Evolutionary conservation across 2,113 vertebrate genomes (phyloP).

Genomic region (Aptenodytes forsteri): DNA sequence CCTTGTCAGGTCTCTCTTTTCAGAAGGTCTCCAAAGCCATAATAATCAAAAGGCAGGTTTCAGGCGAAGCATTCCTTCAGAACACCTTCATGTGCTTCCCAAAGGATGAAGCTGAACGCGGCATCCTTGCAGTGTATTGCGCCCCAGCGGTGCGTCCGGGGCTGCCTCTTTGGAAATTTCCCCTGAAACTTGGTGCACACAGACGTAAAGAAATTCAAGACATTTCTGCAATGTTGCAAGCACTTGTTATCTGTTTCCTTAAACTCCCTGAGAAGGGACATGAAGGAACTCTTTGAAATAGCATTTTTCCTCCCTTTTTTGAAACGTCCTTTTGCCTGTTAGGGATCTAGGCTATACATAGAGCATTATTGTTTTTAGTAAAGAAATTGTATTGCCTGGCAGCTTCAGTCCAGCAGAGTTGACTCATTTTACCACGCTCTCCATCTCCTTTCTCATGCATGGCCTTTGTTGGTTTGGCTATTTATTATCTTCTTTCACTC

Average conservation of each 20-base stretch:
- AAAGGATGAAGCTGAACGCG: not conserved
- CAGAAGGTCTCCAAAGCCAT: constrained; percentile 17
- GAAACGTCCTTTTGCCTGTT: not conserved
- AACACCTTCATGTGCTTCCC: constrained; percentile 64
- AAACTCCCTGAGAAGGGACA: not conserved
- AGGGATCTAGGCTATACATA: not conserved
- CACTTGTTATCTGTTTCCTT: not conserved
- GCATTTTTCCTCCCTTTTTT: not conserved
- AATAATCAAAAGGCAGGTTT: constrained; percentile 46
- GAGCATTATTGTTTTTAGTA: not conserved
- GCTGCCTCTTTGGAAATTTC: not conserved
- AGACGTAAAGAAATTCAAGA: not conserved
- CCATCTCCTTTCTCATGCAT: not conserved
- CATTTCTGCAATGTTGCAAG: not conserved
- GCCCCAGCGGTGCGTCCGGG: fast-evolving
- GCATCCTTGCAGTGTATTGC: not conserved
- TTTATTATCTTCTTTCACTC: not conserved
- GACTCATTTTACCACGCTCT: not conserved
- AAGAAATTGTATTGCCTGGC: not conserved
- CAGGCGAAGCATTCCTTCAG: not conserved
- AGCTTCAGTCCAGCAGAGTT: not conserved
- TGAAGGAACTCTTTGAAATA: not conserved
- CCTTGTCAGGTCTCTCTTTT: constrained; percentile 71
- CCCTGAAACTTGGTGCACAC: not conserved
- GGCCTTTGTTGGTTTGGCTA: not conserved